Evolutionary conservation across 2,113 vertebrate species (phyloP).

Genomic region (Halcyon senegalensis): DNA sequence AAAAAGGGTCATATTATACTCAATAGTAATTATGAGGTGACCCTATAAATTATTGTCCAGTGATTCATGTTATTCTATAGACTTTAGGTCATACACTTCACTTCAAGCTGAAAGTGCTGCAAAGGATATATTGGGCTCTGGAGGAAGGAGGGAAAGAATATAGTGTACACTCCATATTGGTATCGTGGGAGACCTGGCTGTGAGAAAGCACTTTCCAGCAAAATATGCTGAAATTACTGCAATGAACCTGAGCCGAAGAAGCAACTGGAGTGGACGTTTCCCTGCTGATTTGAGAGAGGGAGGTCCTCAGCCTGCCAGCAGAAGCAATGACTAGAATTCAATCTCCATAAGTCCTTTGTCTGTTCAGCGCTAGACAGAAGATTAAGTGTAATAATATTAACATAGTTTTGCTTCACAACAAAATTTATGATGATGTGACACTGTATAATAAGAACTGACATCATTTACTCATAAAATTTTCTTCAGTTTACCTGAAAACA

Average conservation of each 20-base stretch:
- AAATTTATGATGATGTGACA: not conserved
- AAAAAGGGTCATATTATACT: not conserved
- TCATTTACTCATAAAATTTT: not conserved
- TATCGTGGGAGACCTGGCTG: conserved; percentile 12
- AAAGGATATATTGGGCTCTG: conserved; percentile 28
- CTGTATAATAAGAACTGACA: not conserved
- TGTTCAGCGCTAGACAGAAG: not conserved
- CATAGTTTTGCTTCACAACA: not conserved
- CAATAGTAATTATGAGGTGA: conserved; percentile 1
- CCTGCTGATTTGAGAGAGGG: not conserved
- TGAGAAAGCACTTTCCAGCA: conserved; percentile 38
- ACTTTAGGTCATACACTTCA: conserved; percentile 44
- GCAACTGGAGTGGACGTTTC: not conserved
- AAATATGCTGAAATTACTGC: conserved; percentile 28
- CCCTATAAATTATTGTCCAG: conserved; percentile 36
- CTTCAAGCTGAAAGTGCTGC: conserved; percentile 48
- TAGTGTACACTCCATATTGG: not conserved
- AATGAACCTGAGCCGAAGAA: conserved; percentile 37
- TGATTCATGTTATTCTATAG: conserved; percentile 49
- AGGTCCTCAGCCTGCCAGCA: not conserved
- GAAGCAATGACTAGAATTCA: not conserved
- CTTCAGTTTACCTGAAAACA: not conserved
- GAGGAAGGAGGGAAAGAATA: conserved; percentile 43
- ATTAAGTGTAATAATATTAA: not conserved
- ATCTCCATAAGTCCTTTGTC: not conserved